Base-by-base conservation (phyloP, 2,797 vertebrate species). In the Triplophysa bombifrons region DNA sequence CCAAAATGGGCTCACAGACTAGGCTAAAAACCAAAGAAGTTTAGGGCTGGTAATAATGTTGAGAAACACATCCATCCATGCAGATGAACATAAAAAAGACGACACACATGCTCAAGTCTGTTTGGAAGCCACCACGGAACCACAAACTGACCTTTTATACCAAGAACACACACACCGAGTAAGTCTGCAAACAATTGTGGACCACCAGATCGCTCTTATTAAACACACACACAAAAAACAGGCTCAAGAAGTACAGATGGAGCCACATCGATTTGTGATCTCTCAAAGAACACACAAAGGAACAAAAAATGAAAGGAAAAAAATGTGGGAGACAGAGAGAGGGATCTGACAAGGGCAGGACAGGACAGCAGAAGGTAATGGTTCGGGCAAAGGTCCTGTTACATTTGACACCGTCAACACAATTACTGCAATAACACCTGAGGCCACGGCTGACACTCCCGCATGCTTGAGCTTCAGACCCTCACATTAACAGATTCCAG, bases 71-170 rank as follows among this genome's bases (percentile, higher is more conserved):
- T 38, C 38, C 63, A 67, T 3, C 34, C 38, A 51, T 3, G 25
- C 65, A 53, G 19, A 55, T 19, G 10, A 30, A 70, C 16, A 48
- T 44, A 17, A 7, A 56, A 41, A 11, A 67, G 74, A 13, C 25
- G 34, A 50, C 27, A 64, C 14, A 7, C 63, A 66, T 20, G 34
- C 20, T 41, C 60, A 75, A 13, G 46, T 20, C 68, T 53, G 55
- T 55, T 27, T 71, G 58, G 60, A 71, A 64, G 22, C 48, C 46
- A 66, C 68, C 48, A 55, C 30, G 6, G 7, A 78, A 78, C 76
- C 77, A 72, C 60, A 46, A 27, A 38, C 38, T 56, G 77, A 55
- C 50, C 77, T 72, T 79, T 72, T 72, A 19, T 55, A 63, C 55
- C 50, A 19, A 60, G 27, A 72, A 44, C 77, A 30, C 69, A 72